Conservation (phyloP, 2,113 vertebrate genomes). For the Podiceps cristatus region DNA sequence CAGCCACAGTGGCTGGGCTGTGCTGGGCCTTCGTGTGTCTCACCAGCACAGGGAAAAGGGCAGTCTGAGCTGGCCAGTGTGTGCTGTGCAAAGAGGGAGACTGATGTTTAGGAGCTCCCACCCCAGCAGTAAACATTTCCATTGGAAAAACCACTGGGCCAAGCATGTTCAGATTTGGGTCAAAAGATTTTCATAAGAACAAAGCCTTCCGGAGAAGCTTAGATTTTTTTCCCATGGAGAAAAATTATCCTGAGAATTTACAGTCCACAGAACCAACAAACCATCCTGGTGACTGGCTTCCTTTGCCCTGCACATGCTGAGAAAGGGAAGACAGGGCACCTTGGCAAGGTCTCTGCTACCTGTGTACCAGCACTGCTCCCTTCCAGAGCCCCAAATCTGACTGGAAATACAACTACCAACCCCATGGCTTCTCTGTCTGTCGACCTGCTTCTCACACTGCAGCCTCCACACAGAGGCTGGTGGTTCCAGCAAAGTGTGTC, state of each 20-base stretch:
- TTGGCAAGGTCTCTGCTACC: neutral
- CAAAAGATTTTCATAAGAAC: neutral
- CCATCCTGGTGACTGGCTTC: neutral
- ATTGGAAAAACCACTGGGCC: fast-evolving
- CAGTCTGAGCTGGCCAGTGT: neutral
- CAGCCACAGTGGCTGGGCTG: fast-evolving
- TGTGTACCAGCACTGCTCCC: neutral
- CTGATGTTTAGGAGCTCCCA: neutral
- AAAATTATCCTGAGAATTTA: neutral
- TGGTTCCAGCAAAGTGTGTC: neutral
- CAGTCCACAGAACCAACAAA: neutral
- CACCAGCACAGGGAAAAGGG: neutral
- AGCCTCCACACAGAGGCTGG: neutral
- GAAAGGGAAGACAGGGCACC: neutral
- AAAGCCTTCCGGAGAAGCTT: neutral
- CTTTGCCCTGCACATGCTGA: neutral
- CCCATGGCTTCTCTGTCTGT: neutral
- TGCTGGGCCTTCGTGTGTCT: too few relatives aligned
- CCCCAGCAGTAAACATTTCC: neutral
- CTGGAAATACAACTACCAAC: neutral
- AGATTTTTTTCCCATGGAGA: neutral
- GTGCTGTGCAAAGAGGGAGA: neutral
- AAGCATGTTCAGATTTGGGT: neutral
- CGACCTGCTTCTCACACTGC: neutral
- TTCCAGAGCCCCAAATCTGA: neutral